Conservation (phyloP, 2,113 vertebrate genomes). For the Leptobrachium ailaonicum region DNA sequence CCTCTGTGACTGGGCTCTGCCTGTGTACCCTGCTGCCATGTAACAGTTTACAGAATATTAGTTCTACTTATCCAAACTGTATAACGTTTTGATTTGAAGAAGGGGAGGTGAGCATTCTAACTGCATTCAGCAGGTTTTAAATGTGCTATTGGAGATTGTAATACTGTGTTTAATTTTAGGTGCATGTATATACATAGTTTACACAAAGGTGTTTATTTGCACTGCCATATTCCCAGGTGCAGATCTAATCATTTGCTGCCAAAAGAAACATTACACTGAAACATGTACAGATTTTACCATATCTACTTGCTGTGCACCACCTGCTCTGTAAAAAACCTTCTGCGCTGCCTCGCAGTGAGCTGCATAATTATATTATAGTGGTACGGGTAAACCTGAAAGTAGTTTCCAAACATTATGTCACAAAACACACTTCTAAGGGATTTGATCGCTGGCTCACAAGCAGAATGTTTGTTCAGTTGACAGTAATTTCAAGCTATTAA, state of each 20-base stretch:
- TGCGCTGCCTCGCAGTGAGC: constrained; percentile 14
- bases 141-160: too few species aligned
- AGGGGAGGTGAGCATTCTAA: too few species aligned
- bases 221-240: not conserved
- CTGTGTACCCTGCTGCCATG: too few species aligned
- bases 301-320: constrained; percentile 40
- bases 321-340: constrained; percentile 32
- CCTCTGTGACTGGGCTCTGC: too few species aligned
- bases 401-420: constrained; percentile 34
- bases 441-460: not conserved
- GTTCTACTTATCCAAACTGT: too few species aligned
- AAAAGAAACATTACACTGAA: constrained; percentile 17
- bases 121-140: too few species aligned
- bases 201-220: not conserved
- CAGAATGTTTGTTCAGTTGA: not conserved
- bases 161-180: too few species aligned
- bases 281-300: constrained; percentile 20
- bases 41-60: too few species aligned
- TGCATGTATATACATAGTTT: not conserved
- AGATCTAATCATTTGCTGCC: constrained; percentile 13
- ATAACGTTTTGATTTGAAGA: too few species aligned
- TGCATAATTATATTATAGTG: constrained; percentile 33
- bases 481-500: constrained; percentile 31
- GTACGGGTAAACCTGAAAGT: constrained; percentile 19
- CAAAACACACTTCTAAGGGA: constrained; percentile 10